Evolutionary conservation across 2,797 vertebrate genomes (phyloP), one percentile per base, ranked within the genome.

Genomic region (Oreochromis mossambicus): DNA sequence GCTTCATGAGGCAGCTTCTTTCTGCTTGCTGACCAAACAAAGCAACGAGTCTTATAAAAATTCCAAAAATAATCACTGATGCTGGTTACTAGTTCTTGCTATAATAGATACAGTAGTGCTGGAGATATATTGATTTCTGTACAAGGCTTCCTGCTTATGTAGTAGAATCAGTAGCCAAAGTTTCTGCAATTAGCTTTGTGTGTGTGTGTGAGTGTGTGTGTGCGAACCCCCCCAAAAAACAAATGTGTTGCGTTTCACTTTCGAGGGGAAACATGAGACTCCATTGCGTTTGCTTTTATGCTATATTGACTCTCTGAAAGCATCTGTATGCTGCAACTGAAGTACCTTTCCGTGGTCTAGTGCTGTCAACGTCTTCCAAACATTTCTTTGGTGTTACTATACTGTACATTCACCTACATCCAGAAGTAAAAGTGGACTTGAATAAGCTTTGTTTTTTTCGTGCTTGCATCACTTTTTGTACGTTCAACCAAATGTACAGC

Each of bases 21-120:
- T 48, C 43, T 75, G 75, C 15, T 77, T 90, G 61, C 89, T 88
- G 78, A 46, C 19, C 50, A 85, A 93, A 89, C 43, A 87, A 54
- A 87, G 38, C 66, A 70, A 10, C 36, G 4, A 3, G 1, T 32
- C 10, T 14, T 70, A 38, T 36, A 10, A 38, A 63, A 73, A 43
- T 78, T 24, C 11, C 41, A 26, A 51, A 5, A 12, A 83, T 48
- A 24, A 7, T n/a, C 32, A 10, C 21, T 70, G 50, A 81, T 51
- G 77, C 38, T 34, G 51, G 81, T 68, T n/a, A 58, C 6, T 15
- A 6, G 13, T 1, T 78, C 13, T 50, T 66, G 19, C 19, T 12
- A 19, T 68, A 80, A 56, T 46, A 34, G 8, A 10, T 14, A 8
- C 3, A 29, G 14, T 73, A 73, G 41, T 73, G 24, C 15, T 29